Conservation (phyloP, 2,113 vertebrate species). For the Hiodon alosoides region DNA sequence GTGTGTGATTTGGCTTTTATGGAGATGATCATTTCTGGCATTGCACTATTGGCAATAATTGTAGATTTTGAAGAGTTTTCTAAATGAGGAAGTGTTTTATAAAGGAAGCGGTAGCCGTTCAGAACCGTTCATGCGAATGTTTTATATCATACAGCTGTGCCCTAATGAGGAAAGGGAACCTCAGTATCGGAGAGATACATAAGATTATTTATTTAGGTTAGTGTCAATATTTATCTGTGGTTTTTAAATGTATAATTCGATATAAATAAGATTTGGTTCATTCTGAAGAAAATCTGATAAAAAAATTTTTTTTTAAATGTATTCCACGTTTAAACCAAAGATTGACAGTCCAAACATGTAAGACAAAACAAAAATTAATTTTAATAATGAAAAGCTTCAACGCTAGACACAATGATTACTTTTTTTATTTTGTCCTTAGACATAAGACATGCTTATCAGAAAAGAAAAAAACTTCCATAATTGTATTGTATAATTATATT, state of each 20-base stretch:
- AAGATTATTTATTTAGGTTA: neutral
- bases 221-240: slow-evolving; percentile 36
- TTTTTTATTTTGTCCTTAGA: too few relatives aligned
- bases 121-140: slow-evolving; percentile 33
- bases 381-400: too few relatives aligned
- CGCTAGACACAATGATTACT: too few relatives aligned
- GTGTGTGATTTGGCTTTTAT: neutral
- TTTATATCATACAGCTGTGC: slow-evolving; percentile 1
- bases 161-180: slow-evolving; percentile 24
- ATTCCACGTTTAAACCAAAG: too few relatives aligned
- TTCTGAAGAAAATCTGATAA: slow-evolving; percentile 44
- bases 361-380: too few relatives aligned
- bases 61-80: slow-evolving; percentile 47
- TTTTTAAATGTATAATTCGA: too few relatives aligned
- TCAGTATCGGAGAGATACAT: neutral
- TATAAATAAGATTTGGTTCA: slow-evolving; percentile 11
- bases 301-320: too few relatives aligned
- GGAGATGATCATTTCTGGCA: slow-evolving; percentile 24
- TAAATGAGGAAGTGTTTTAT: slow-evolving; percentile 50
- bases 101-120: slow-evolving; percentile 33
- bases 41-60: slow-evolving; percentile 45
- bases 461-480: neutral
- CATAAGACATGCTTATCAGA: neutral
- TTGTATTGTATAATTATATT: too few relatives aligned
- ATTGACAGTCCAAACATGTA: too few relatives aligned